These are phyloP conservation scores for Arrhamphus sclerolepis DNA, from an alignment of 2,797 vertebrate genomes.

Conservation along the genomic window DNA sequence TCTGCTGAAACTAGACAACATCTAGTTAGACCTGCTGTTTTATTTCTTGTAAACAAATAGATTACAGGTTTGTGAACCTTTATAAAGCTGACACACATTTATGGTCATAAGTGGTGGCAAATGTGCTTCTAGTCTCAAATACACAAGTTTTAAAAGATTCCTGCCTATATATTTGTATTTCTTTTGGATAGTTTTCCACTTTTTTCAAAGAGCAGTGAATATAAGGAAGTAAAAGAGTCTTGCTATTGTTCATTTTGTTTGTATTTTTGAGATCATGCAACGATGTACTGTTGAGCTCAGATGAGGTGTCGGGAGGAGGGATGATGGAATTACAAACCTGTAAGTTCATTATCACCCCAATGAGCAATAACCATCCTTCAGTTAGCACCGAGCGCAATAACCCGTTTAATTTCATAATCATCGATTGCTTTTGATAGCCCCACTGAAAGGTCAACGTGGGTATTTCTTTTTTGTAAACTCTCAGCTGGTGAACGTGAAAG, in stretches of 20 bases:
- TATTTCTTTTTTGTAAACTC: not conserved
- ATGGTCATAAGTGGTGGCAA: no score
- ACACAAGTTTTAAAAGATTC: no score
- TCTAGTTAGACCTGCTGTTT: no score
- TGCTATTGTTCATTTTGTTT: not conserved
- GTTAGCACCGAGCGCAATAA: slow-evolving; percentile 48
- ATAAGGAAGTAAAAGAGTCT: no score
- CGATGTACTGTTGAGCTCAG: slow-evolving; percentile 2
- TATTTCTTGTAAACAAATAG: no score
- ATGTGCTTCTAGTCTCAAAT: no score
- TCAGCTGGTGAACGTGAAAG: slow-evolving; percentile 7
- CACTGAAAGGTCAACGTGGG: slow-evolving; percentile 42
- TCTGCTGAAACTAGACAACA: no score
- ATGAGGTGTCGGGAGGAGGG: slow-evolving; percentile 1
- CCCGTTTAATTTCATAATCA: slow-evolving; percentile 67
- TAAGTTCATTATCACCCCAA: slow-evolving; percentile 64
- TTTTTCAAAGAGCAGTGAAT: no score
- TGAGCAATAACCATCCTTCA: slow-evolving; percentile 71
- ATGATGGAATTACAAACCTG: slow-evolving; percentile 48
- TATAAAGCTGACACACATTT: no score
- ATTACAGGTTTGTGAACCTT: no score
- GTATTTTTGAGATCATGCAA: not conserved
- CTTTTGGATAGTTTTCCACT: no score
- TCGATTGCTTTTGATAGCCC: slow-evolving; percentile 53
- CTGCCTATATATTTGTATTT: no score